phyloP scores from a whole-genome alignment of 2,113 vertebrate genomes.

The Microtus ochrogaster region DNA sequence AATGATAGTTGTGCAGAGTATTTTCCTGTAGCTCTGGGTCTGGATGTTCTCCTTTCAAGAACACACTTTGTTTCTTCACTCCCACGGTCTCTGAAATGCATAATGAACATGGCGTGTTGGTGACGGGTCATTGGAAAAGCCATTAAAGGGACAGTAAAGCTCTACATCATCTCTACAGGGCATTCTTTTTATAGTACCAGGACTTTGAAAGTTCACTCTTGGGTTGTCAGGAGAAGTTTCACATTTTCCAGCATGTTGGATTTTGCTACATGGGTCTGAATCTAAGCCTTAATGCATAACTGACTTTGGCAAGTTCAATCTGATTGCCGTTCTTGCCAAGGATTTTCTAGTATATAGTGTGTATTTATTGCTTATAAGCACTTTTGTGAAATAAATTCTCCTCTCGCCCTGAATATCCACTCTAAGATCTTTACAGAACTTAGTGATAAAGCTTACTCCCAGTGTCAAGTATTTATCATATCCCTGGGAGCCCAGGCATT shows the following conservation, averaged over 20 bases:
- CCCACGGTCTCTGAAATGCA: neutral
- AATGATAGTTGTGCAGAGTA: neutral
- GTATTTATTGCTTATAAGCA: neutral
- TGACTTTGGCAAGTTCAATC: neutral
- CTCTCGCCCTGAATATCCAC: neutral
- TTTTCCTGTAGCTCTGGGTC: neutral
- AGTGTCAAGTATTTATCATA: neutral
- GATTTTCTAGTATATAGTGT: neutral
- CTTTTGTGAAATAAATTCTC: constrained; percentile 42
- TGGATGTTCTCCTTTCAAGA: neutral
- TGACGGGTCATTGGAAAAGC: neutral
- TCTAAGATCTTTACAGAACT: neutral
- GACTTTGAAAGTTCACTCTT: constrained; percentile 6
- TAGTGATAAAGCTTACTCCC: neutral
- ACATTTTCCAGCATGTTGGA: neutral
- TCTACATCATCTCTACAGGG: neutral
- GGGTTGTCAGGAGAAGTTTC: neutral
- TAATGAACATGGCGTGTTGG: neutral
- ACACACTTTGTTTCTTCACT: neutral
- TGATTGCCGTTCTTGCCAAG: neutral
- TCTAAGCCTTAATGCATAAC: neutral
- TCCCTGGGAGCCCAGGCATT: neutral
- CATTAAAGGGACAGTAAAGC: neutral
- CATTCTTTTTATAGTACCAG: neutral
- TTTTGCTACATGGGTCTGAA: neutral